phyloP scores from a whole-genome alignment of 2,113 vertebrate genomes.

The Polypterus senegalus region DNA sequence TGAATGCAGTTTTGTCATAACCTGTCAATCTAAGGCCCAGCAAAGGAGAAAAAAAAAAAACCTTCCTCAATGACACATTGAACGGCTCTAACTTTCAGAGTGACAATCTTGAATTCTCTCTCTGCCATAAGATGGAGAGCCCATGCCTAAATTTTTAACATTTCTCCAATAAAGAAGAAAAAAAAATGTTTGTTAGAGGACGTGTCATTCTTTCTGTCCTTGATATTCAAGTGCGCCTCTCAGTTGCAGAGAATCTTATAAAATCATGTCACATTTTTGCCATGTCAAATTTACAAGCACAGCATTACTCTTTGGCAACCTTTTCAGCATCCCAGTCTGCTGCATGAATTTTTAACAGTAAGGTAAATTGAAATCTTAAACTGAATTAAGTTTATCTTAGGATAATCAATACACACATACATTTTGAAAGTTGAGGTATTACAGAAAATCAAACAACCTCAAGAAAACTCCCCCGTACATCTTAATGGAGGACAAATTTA shows the following conservation, averaged over 20 bases:
- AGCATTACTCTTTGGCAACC: slow-evolving; percentile 20
- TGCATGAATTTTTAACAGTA: slow-evolving; percentile 26
- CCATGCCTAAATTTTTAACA: slow-evolving; percentile 33
- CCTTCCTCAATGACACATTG: slow-evolving; percentile 63
- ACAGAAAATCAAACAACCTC: too few species aligned
- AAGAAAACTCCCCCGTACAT: too few species aligned
- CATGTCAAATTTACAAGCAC: slow-evolving; percentile 9
- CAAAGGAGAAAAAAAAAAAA: slow-evolving; percentile 47
- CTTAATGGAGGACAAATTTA: too few species aligned
- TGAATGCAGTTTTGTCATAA: slow-evolving; percentile 65
- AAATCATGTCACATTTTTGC: slow-evolving; percentile 4
- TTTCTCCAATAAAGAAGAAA: slow-evolving; percentile 19
- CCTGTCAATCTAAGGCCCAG: slow-evolving; percentile 60
- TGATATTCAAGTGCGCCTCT: slow-evolving; percentile 31
- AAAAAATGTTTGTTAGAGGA: slow-evolving; percentile 27
- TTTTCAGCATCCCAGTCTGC: slow-evolving; percentile 16
- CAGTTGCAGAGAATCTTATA: slow-evolving; percentile 20
- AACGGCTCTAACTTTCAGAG: slow-evolving; percentile 56
- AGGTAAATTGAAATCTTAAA: slow-evolving; percentile 34
- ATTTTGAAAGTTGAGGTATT: too few species aligned
- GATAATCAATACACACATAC: slow-evolving; percentile 46
- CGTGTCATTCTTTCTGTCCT: slow-evolving; percentile 31
- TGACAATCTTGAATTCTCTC: slow-evolving; percentile 53
- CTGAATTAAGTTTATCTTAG: slow-evolving; percentile 41
- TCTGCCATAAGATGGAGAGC: slow-evolving; percentile 35